Evolutionary conservation across 2,888 invertebrate species (phyloP), one percentile per base, ranked within the genome.

Genomic region (Pseudoips prasinana): DNA sequence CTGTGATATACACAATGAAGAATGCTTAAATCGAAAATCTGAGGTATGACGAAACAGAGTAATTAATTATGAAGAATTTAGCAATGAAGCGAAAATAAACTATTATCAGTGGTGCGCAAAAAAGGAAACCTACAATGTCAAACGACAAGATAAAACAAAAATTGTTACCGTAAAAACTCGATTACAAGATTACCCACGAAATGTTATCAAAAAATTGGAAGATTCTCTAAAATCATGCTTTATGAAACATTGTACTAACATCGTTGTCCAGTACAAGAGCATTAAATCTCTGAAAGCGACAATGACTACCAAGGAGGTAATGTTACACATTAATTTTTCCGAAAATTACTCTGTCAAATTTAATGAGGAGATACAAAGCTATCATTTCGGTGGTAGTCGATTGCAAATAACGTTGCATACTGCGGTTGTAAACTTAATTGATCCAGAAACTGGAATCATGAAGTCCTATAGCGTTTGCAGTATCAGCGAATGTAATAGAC

Each of bases 1-100:
- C 29, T 44, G 47, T 35, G 38, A 47, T 10, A 22, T 31, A 17
- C 7, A 36, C 14, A 39, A 29, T 32, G 36, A 39, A 39, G 20
- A 31, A 31, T 47, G 46, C 10, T 31, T 46, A 11, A 43, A 40
- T 28, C 24, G 46, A 31, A 31, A 30, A 10, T 46, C 39, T 41
- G 22, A 36, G 10, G 8, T 19, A 20, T 42, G 41, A 24, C 8
- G 8, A 30, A 33, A 19, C 7, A 46, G 26, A 29, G 27, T 19
- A 17, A 25, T 41, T 10, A 28, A 35, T 0, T 46, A 33, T 31
- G 17, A 25, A 31, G 40, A 46, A 28, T 41, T 46, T 29, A 25
- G 8, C 7, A 41, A 46, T 36, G 33, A 35, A 14, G 23, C 23
- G 11, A 33, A 30, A 22, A 33, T 36, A 8, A 22, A 39, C 8